A percentile compares a stretch with the other conserved stretches of the same genome.
These are phyloP conservation scores for Coelinius sp. DNA, from an alignment of 2,888 invertebrate species.

Conservation along the genomic window DNA sequence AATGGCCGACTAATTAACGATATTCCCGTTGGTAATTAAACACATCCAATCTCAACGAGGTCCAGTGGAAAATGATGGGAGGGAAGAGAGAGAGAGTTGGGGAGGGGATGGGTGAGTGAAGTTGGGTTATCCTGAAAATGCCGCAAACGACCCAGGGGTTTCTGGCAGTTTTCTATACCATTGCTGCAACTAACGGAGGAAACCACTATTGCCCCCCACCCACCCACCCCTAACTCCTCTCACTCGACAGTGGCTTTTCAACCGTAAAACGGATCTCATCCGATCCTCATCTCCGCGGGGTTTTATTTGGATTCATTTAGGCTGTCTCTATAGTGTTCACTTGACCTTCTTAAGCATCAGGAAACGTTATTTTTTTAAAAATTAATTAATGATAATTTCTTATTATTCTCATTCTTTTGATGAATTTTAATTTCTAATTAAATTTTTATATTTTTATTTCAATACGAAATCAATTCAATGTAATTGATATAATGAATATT, in stretches of 20 bases:
- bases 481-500: background rate
- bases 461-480: too few species aligned
- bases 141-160: slow-evolving; percentile 42
- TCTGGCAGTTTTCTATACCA: slow-evolving; percentile 61
- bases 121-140: slow-evolving; percentile 50
- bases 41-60: slow-evolving; percentile 60
- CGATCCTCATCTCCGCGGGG: slow-evolving; percentile 29
- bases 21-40: slow-evolving; percentile 69
- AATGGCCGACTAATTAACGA: slow-evolving; percentile 67
- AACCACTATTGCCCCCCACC: slow-evolving; percentile 63
- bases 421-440: too few species aligned
- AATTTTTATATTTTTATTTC: too few species aligned
- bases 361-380: background rate
- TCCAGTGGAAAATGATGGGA: slow-evolving; percentile 31
- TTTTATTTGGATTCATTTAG: slow-evolving; percentile 38
- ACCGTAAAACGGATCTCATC: slow-evolving; percentile 50
- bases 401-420: too few species aligned
- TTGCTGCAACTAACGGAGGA: slow-evolving; percentile 49
- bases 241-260: slow-evolving; percentile 48
- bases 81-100: slow-evolving; percentile 39
- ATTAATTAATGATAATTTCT: too few species aligned
- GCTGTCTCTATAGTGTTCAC: slow-evolving; percentile 3
- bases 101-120: slow-evolving; percentile 52
- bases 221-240: too few species aligned
- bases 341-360: slow-evolving; percentile 21